These are phyloP conservation scores for Hippopotamyrus pictus DNA, from an alignment of 2,797 vertebrate species.

Conservation along the genomic window DNA sequence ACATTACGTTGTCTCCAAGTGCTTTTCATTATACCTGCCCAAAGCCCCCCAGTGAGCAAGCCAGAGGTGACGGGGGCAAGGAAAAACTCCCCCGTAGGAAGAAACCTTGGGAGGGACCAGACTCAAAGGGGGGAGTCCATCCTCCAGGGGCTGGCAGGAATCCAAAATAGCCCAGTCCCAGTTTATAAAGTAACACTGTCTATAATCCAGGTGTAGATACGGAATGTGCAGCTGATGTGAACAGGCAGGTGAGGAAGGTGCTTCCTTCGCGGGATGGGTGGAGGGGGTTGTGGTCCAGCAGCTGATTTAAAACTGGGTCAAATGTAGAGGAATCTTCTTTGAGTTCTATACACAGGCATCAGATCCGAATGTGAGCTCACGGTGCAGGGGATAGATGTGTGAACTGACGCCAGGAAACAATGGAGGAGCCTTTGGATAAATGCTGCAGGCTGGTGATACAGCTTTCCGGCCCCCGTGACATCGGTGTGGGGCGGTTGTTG, in stretches of 20 bases:
- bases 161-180: neutral
- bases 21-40: neutral
- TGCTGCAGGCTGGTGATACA: neutral
- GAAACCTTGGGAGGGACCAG: neutral
- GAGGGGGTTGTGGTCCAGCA: neutral
- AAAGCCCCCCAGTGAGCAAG: neutral
- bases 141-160: neutral
- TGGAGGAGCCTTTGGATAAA: neutral
- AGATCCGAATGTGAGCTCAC: neutral
- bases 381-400: neutral
- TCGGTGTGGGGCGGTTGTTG: neutral
- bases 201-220: neutral
- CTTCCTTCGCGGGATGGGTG: neutral
- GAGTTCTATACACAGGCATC: neutral
- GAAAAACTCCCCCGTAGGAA: neutral
- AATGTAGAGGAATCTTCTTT: neutral
- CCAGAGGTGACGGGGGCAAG: neutral
- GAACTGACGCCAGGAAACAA: neutral
- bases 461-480: neutral
- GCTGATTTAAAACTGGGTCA: neutral
- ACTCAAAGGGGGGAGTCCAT: neutral
- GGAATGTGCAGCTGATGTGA: neutral
- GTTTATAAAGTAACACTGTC: neutral
- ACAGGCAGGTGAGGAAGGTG: neutral
- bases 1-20: neutral